Base-by-base conservation (phyloP, 2,797 vertebrate species). In the Crocodylus rhombifer region DNA sequence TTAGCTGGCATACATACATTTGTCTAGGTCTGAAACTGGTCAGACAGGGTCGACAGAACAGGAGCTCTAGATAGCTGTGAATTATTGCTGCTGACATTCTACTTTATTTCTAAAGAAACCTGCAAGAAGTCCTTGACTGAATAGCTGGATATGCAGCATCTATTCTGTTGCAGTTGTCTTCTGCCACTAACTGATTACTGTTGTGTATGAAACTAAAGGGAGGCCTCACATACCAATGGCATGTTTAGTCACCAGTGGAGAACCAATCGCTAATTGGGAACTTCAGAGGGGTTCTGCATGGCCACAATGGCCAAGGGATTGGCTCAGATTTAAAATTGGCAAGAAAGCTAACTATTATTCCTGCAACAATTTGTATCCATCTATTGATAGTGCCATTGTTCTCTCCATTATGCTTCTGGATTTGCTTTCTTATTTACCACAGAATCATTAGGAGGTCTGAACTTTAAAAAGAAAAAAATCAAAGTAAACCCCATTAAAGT, bases 191-290 rank as follows among this genome's bases (percentile, higher is more conserved):
- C 5, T 88, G 95, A 86, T 69, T 77, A 73, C 91, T 92, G 88
- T 91, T 95, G 93, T 91, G 92, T 94, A 92, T 91, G 91, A 21
- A 21, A 8, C 67, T 42, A 36, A 36, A 25, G 67, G 91, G 94
- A 83, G 81, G 75, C 91, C 86, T 88, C 78, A n/a, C 87, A 79
- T 96, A 93, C 87, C 93, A 90, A 81, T 71, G 86, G 87, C 65
- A 67, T 83, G 87, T 89, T 85, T 88, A 93, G 95, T 90, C 14
- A 1, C n/a, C 79, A 84, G 82, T 84, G 77, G 79, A 56, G 83
- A 91, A 75, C 91, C 91, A 88, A 65, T 33, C 87, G 79, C 42
- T 87, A 84, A 92, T 88, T 92, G 86, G 21, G 71, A 79, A 60
- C 90, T 95, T 83, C 91, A 77, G 71, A 93, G 64, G 82, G 82